Evolutionary conservation across 2,797 vertebrate genomes (phyloP), one percentile per base, ranked within the genome.

Genomic region (Halcyon badia): DNA sequence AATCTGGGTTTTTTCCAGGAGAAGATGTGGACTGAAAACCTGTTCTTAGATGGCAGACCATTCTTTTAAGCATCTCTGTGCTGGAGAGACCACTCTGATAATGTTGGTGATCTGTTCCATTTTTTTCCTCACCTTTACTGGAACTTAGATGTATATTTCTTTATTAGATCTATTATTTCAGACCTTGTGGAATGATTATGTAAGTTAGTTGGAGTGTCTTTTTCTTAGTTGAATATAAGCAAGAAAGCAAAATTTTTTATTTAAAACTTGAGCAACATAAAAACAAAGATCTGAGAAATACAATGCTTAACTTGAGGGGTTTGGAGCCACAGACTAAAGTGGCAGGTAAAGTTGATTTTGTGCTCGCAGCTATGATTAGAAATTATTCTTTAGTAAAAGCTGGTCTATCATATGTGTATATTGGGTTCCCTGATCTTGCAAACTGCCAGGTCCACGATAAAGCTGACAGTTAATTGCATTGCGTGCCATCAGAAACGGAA

Each of bases 311-410:
- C 33, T 71, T 76, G 26, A 30, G 5, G 3, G 3, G 48, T 84
- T 90, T 66, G 70, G 16, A 82, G n/a, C n/a, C 51, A 62, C 14
- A 13, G 49, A 14, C 46, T 82, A 10, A 92, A 76, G 60, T 42
- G 28, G 35, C 35, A 87, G 42, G 28, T 77, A 77, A 85, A 87
- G 56, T 42, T 83, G 42, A 56, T 77, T 80, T 89, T 94, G 21
- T 91, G 28, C 60, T 69, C 42, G 62, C 72, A 94, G 44, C 69
- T 54, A 1, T 64, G 60, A 75, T 82, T 49, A 83, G 71, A 73
- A 58, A 15, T 82, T 54, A 77, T 71, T 87, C 66, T 51, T 57
- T 87, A 33, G 33, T 56, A 77, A 69, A 68, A 68, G 26, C 60
- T 60, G 44, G 30, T 62, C 37, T 70, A 14, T 48, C 31, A 9